Percentiles rank a stretch among this genome's conserved stretches.
Evolutionary conservation across 2,113 vertebrate species (phyloP).

Genomic region (Triplophysa dalaica): DNA sequence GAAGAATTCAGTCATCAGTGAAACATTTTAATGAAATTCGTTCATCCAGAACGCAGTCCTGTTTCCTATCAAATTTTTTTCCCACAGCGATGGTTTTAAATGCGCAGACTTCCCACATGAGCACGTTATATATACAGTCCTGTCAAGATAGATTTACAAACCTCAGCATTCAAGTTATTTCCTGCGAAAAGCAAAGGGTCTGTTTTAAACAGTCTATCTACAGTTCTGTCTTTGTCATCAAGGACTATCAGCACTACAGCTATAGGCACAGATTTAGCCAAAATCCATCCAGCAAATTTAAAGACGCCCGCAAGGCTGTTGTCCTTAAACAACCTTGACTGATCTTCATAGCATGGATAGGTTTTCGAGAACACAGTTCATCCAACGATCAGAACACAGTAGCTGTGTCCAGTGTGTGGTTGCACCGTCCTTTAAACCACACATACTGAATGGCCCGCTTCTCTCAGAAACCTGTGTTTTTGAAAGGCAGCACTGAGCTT

Average conservation of each 20-base stretch:
- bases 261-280: not conserved
- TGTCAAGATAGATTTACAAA: conserved; percentile 22
- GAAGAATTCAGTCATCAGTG: conserved; percentile 29
- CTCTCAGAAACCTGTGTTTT: conserved; percentile 41
- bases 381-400: not conserved
- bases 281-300: not conserved
- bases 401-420: not conserved
- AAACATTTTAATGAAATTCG: conserved; percentile 31
- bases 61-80: conserved; percentile 8
- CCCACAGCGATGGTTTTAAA: conserved; percentile 15
- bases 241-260: conserved; percentile 5
- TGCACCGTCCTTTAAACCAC: conserved; percentile 50
- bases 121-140: conserved; percentile 11
- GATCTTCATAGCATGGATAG: not conserved
- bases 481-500: conserved; percentile 57
- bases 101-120: conserved; percentile 6
- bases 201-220: conserved; percentile 4
- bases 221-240: not conserved
- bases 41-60: conserved; percentile 21
- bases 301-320: not conserved
- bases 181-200: not conserved
- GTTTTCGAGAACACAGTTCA: conserved; percentile 15
- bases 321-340: not conserved
- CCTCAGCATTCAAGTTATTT: conserved; percentile 16
- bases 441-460: conserved; percentile 30